These are phyloP conservation scores for Prorops nasuta DNA, from an alignment of 1,140 invertebrate genomes.

Conservation along the genomic window DNA sequence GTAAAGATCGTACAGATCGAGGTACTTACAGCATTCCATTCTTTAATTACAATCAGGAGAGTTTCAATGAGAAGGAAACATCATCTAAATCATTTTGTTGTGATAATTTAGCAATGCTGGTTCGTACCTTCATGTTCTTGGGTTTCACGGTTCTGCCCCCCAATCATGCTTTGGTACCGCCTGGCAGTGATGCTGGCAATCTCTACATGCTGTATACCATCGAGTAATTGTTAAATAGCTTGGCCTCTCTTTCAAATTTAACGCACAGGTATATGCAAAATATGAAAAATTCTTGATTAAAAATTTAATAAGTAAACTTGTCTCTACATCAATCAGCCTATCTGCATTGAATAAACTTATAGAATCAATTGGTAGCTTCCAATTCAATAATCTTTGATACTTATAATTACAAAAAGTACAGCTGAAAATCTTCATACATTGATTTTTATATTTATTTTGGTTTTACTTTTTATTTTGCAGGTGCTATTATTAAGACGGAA, in stretches of 20 bases:
- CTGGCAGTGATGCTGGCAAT: constrained; percentile 64
- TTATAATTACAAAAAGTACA: too few relatives aligned
- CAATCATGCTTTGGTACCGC: constrained; percentile 72
- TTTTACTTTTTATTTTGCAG: too few relatives aligned
- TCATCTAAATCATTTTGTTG: constrained; percentile 29
- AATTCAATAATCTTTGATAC: too few relatives aligned
- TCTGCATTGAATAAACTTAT: too few relatives aligned
- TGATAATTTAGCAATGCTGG: constrained; percentile 69
- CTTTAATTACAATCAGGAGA: constrained; percentile 18
- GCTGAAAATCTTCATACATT: too few relatives aligned
- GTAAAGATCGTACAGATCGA: constrained; percentile 81
- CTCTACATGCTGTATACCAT: constrained; percentile 80
- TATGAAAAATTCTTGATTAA: too few relatives aligned
- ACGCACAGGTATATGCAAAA: constrained; percentile 36
- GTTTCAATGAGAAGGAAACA: constrained; percentile 8
- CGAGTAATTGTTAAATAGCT: constrained; percentile 59
- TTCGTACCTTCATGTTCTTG: constrained; percentile 95
- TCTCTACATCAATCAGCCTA: too few relatives aligned
- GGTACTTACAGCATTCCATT: constrained; percentile 51
- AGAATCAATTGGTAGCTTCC: too few relatives aligned
- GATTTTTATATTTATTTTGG: too few relatives aligned
- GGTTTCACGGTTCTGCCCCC: constrained; percentile 86
- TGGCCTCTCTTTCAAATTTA: constrained; percentile 47
- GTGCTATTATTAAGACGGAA: too few relatives aligned
- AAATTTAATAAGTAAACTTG: too few relatives aligned